Base-by-base conservation (phyloP, 2,797 vertebrate species). In the Sebastes miniatus region DNA sequence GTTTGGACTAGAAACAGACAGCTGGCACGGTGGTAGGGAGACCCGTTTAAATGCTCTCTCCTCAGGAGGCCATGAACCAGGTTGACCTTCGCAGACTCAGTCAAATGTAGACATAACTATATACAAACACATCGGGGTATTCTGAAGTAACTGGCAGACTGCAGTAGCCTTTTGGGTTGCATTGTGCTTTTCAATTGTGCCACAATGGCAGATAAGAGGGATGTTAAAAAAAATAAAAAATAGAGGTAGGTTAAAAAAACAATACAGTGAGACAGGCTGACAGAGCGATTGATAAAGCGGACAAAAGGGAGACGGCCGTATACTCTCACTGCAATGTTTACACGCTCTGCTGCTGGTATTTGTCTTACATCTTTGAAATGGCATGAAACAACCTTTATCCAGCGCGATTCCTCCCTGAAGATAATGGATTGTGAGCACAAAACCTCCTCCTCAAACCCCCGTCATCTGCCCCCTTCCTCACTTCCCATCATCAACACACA, bases 341-440 rank as follows among this genome's bases (percentile, higher is more conserved):
- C 92, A 89, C 79, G 29, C 75, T 77, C 89, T 77, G 85, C 89
- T 77, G 85, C 87, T 88, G 93, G 70, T 93, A 92, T 94, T 94
- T 94, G 90, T 89, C 87, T 93, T 91, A 89, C 87, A 87, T 93
- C 91, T 92, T 59, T 72, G 82, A 93, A 90, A 93, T 89, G 90
- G 91, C 91, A 91, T 29, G 77, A 83, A 89, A 87, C 87, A 92
- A 95, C 91, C 93, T 95, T 93, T 92, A 92, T 93, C 83, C 82
- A 56, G 39, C 66, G 50, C 34, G 81, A 86, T 82, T 86, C 86
- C 69, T 84, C 82, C 89, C 84, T 77, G 85, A 92, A 91, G 91
- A 93, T 94, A 94, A 94, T 93, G 89, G 93, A 93, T 94, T 83
- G 90, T 77, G 87, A 93, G 84, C 81, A 90, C 85, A 90, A 90